These are phyloP conservation scores for Nematolebias whitei DNA, from an alignment of 2,113 vertebrate genomes.

Conservation along the genomic window DNA sequence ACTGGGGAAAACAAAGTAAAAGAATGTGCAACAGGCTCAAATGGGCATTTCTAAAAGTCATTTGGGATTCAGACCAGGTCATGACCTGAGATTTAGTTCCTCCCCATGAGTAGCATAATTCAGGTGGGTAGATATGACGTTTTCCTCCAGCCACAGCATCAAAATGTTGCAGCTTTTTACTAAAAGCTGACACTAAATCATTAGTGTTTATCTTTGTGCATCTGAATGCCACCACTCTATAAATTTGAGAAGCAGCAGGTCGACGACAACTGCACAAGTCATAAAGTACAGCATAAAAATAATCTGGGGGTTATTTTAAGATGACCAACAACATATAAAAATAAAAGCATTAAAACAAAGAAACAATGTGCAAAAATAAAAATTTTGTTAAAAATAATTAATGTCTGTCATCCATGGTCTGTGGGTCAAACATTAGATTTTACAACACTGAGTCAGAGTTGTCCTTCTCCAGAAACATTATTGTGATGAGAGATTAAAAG, in stretches of 20 bases:
- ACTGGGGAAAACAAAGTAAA: neutral
- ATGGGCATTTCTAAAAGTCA: neutral
- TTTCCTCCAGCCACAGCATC: conserved; percentile 4
- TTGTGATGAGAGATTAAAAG: conserved; percentile 21
- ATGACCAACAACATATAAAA: conserved; percentile 34
- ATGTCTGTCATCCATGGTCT: conserved; percentile 15
- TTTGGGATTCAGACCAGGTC: neutral
- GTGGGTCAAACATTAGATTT: conserved; percentile 21
- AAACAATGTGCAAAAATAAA: conserved; percentile 16
- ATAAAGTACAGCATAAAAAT: neutral
- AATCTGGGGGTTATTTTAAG: neutral
- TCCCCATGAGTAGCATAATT: neutral
- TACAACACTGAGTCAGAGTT: neutral
- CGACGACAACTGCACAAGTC: neutral
- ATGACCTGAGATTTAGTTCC: conserved; percentile 7
- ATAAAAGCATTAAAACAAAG: conserved; percentile 19
- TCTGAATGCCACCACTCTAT: neutral
- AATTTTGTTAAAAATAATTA: conserved; percentile 27
- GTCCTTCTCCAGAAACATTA: conserved; percentile 25
- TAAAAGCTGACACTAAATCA: neutral
- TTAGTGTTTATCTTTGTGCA: neutral
- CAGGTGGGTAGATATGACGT: conserved; percentile 8
- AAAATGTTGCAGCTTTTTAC: neutral
- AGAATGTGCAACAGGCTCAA: neutral
- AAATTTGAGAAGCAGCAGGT: neutral